phyloP scores from a whole-genome alignment of 2,888 invertebrate species.

The Emesis furor region DNA sequence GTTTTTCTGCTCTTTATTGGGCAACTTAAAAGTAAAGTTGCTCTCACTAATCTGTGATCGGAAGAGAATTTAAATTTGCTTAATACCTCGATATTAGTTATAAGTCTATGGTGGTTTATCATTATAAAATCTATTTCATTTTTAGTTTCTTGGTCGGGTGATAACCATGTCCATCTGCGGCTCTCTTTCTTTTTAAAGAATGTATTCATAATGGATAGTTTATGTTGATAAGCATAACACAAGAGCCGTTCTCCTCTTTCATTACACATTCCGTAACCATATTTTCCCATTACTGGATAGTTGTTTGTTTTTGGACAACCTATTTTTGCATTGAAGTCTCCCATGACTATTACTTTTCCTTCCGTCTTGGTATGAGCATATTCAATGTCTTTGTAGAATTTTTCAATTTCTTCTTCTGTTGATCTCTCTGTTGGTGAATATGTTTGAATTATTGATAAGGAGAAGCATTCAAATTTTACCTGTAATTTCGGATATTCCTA shows the following conservation, averaged over 20 bases:
- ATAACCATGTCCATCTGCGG: slow-evolving; percentile 55
- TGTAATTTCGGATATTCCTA: neutral
- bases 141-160: slow-evolving; percentile 43
- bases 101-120: slow-evolving; percentile 20
- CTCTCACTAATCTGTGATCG: no score
- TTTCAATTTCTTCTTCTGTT: no score
- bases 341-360: slow-evolving; percentile 30
- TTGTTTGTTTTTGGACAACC: slow-evolving; percentile 1
- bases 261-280: slow-evolving; percentile 60
- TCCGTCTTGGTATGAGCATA: neutral
- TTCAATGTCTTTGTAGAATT: neutral
- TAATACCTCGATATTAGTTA: slow-evolving; percentile 36
- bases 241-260: slow-evolving; percentile 61
- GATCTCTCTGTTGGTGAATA: neutral
- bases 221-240: slow-evolving; percentile 56
- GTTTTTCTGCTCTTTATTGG: no score
- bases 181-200: slow-evolving; percentile 44
- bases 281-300: slow-evolving; percentile 44
- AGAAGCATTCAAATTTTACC: neutral
- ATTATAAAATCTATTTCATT: slow-evolving; percentile 47
- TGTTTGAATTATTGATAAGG: neutral
- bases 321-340: slow-evolving; percentile 32
- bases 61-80: slow-evolving; percentile 36
- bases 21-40: no score
- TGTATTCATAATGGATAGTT: slow-evolving; percentile 61